Base-by-base conservation (phyloP, 2,797 vertebrate genomes). In the Lutjanus campechanus region DNA sequence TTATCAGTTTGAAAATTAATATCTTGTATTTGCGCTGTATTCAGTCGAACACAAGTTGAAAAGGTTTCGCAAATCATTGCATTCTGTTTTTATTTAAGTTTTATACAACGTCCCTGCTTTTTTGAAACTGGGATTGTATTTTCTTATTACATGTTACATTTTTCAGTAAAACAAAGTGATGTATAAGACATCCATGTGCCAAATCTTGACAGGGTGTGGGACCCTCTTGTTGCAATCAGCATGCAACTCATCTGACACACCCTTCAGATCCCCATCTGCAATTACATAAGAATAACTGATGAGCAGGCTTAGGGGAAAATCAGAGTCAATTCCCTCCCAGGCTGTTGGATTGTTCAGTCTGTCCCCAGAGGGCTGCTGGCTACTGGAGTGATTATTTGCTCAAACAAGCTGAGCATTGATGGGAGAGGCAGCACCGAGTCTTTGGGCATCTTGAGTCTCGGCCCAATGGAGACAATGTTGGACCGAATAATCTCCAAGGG, bases 261-360 rank as follows among this genome's bases (percentile, higher is more conserved):
- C 84, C 90, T 78, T 83, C 71, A 69, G 41, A 87, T 88, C 86
- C 83, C 78, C 85, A 75, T 77, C 64, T 92, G 87, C 73, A 84
- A 79, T 95, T 93, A 94, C 89, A 90, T 89, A 92, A 93, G 93
- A 84, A 83, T 67, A 81, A 89, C 72, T 85, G 88, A 93, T 87
- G 87, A 91, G 87, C 69, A 64, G 89, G 73, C 80, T 89, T 88
- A 88, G 60, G 81, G 85, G 79, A 91, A 90, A 91, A 91, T 89
- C 72, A 65, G 53, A 84, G 69, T 72, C 53, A 11, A 73, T 80
- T 89, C 85, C 86, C 89, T 91, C 85, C 76, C 88, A 90, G 76
- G 84, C 84, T 70, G 87, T 70, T 79, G 83, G 88, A 84, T 67
- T 69, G 73, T 70, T 76, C 47, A 36, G 76, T 54, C 51, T 47